Evolutionary conservation across 1,140 invertebrate genomes (phyloP), one percentile per base, ranked within the genome.

Genomic region (Drosophila hydei): DNA sequence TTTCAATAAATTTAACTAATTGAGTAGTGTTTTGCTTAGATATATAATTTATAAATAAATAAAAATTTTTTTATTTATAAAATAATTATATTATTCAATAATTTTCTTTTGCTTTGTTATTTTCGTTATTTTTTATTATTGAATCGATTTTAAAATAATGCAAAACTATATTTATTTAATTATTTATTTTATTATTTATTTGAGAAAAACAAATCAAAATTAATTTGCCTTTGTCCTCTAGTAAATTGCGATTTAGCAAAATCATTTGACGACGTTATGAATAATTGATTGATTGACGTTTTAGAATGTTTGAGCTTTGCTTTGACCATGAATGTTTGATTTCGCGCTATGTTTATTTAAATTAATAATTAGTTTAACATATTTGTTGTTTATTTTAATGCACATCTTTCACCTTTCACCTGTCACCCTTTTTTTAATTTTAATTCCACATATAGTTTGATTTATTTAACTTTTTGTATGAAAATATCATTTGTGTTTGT

Each of bases 391-490:
- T 33, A 33, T 33, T 33, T 33, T n/a, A n/a, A n/a, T n/a, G n/a
- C n/a, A n/a, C n/a, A n/a, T 9, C 30, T 30, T 30, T 33, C 30
- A 8, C 11, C 11, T 8, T 33, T 33, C 5, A 0, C 2, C 5
- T 40, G 14, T n/a, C 14, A 40, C 27, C 36, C 12, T 6, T 6
- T 40, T 40, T 14, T 45, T 47, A 3, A 30, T 33, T 27, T 65
- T 56, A 8, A 62, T 48, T 55, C 74, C 65, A 70, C 55, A 12
- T 36, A 50, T 50, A 75, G 38, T 75, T 72, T 72, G 33, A 69
- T 72, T 72, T 54, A 58, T 72, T 50, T 38, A 63, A 38, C 45
- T 75, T 30, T 40, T 78, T 75, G 54, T 48, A 54, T 45, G 18
- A 33, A 18, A 5, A 36, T 38, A 42, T 58, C 7, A 36, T 27